These are phyloP conservation scores for Myotis myotis DNA, from an alignment of 2,797 vertebrate genomes.

Conservation along the genomic window DNA sequence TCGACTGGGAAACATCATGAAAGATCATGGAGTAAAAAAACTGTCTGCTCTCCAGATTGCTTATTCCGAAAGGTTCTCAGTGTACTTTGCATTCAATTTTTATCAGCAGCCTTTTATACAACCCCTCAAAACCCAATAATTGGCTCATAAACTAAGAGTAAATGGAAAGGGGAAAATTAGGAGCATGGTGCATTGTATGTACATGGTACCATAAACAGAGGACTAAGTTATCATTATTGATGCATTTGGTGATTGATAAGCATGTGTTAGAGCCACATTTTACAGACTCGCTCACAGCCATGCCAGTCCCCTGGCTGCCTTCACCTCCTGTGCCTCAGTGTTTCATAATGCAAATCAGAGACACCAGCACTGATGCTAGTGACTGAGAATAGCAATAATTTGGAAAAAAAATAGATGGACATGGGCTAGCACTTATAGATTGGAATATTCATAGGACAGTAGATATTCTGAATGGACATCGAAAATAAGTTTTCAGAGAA, in stretches of 20 bases:
- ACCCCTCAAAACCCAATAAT: constrained; percentile 17
- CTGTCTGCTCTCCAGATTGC: neutral
- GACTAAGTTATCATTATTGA: neutral
- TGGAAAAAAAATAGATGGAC: neutral
- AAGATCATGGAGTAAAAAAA: neutral
- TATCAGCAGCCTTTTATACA: constrained; percentile 53
- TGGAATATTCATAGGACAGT: neutral
- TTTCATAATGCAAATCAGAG: neutral
- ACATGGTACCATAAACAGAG: neutral
- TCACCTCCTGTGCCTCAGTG: neutral
- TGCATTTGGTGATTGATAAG: neutral
- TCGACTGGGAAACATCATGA: constrained; percentile 14
- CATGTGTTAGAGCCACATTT: neutral
- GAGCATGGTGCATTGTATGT: neutral
- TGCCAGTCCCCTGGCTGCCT: neutral
- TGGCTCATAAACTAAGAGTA: constrained; percentile 34
- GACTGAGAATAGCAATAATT: neutral
- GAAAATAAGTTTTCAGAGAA: constrained; percentile 4
- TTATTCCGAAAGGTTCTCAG: constrained; percentile 31
- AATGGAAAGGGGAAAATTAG: constrained; percentile 37
- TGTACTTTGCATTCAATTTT: constrained; percentile 57
- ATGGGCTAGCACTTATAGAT: neutral
- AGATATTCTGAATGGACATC: neutral
- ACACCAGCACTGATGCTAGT: no score
- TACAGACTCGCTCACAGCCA: neutral